Conservation (phyloP, 2,113 vertebrate genomes). For the Nesogale talazaci region DNA sequence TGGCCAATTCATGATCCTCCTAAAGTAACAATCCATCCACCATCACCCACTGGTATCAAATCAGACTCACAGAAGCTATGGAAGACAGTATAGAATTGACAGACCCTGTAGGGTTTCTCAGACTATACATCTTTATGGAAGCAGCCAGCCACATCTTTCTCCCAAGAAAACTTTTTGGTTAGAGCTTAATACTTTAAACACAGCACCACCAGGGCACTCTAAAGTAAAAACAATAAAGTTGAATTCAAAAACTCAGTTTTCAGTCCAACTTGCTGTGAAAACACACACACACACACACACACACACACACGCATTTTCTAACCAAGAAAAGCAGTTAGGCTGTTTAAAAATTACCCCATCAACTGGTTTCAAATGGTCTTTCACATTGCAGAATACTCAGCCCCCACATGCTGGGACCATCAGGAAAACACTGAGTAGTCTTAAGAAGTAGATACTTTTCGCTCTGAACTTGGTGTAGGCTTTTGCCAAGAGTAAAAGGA, state of each 20-base stretch:
- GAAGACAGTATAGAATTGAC: not conserved
- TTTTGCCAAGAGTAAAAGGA: slow-evolving; percentile 58
- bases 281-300: not conserved
- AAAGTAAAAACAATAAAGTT: not conserved
- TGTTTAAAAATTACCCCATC: slow-evolving; percentile 40
- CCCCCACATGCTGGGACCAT: slow-evolving; percentile 42
- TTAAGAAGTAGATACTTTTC: slow-evolving; percentile 43
- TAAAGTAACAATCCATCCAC: not conserved
- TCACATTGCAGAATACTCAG: not conserved
- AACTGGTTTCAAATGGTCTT: slow-evolving; percentile 39
- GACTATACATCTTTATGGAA: not conserved
- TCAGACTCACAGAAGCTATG: not conserved
- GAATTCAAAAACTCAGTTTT: not conserved
- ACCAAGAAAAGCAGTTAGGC: slow-evolving; percentile 11
- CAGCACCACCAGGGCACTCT: not conserved
- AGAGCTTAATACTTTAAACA: not conserved
- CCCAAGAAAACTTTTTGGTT: not conserved
- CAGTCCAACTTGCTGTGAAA: not conserved
- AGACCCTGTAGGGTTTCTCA: not conserved
- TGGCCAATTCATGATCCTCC: not conserved
- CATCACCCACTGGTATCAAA: not conserved
- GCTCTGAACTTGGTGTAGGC: slow-evolving; percentile 18
- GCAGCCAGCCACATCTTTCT: not conserved
- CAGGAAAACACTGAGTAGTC: slow-evolving; percentile 49
- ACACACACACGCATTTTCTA: not conserved